phyloP scores from a whole-genome alignment of 2,888 invertebrate genomes.

The Drosophila paucipuncta region DNA sequence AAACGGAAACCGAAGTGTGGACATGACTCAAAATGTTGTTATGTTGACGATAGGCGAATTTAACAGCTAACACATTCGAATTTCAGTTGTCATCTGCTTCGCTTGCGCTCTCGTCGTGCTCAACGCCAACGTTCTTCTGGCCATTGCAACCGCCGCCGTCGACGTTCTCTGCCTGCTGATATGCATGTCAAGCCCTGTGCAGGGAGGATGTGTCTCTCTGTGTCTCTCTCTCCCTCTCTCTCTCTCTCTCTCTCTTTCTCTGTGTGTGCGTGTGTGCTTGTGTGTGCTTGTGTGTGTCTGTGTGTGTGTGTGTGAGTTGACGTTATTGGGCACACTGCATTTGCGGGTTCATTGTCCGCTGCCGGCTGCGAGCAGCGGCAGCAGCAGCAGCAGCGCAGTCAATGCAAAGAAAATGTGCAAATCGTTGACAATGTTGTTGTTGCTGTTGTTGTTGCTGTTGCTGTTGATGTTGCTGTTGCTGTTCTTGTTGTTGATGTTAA shows the following conservation, averaged over 20 bases:
- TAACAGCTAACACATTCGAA: constrained; percentile 24
- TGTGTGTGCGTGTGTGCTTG: not conserved
- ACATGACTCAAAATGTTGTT: constrained; percentile 36
- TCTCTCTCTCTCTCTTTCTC: too few species aligned
- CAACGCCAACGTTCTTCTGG: constrained; percentile 11
- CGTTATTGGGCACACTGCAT: constrained; percentile 15
- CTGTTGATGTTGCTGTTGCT: not conserved
- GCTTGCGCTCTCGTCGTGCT: constrained; percentile 35
- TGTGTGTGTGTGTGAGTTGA: constrained; percentile 2
- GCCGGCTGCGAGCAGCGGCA: constrained; percentile 29
- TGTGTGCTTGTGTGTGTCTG: not conserved
- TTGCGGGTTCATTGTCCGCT: constrained; percentile 62
- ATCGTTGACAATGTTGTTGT: constrained; percentile 6
- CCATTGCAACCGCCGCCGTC: constrained; percentile 6
- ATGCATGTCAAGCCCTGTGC: constrained; percentile 16
- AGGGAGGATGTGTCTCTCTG: constrained; percentile 2
- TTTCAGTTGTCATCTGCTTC: constrained; percentile 28
- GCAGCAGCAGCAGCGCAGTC: constrained; percentile 35
- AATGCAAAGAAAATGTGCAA: constrained; percentile 12
- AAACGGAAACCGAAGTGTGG: constrained; percentile 37
- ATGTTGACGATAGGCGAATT: constrained; percentile 14
- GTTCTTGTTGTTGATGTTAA: constrained; percentile 5
- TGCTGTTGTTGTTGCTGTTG: constrained; percentile 2
- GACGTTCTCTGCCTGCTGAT: constrained; percentile 14
- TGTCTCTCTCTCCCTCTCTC: not conserved